Evolutionary conservation across 1,140 invertebrate genomes (phyloP).

Genomic region (Drosophila parvula): DNA sequence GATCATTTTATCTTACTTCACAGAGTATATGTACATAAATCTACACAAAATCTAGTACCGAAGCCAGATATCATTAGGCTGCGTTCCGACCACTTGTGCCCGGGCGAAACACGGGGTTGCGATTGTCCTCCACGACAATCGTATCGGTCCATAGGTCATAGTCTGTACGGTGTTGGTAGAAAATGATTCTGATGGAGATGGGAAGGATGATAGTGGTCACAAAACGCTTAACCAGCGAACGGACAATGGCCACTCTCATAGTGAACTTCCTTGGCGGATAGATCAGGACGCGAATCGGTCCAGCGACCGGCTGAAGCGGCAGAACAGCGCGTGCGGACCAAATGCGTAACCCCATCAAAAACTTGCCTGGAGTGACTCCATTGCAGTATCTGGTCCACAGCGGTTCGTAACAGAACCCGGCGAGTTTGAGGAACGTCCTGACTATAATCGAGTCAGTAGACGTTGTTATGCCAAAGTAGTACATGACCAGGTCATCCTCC

Average conservation of each 20-base stretch:
- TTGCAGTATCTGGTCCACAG: constrained; percentile 86
- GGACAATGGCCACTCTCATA: constrained; percentile 87
- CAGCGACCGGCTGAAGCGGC: constrained; percentile 70
- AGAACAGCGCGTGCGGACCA: constrained; percentile 90
- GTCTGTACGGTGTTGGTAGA: constrained; percentile 91
- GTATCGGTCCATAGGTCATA: constrained; percentile 93
- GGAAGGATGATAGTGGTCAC: constrained; percentile 93
- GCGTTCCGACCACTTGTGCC: constrained; percentile 1
- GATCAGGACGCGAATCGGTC: constrained; percentile 85
- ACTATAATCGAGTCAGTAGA: constrained; percentile 71
- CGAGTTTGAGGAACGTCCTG: constrained; percentile 68
- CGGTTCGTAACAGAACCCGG: constrained; percentile 78
- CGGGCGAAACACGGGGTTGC: constrained; percentile 46
- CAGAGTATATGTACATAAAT: too few relatives aligned
- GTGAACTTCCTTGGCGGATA: constrained; percentile 88
- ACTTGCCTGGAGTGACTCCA: constrained; percentile 95
- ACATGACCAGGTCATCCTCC: constrained; percentile 67
- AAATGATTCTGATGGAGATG: constrained; percentile 90
- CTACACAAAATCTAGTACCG: too few relatives aligned
- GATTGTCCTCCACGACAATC: constrained; percentile 91
- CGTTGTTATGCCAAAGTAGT: constrained; percentile 60
- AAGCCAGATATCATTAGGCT: constrained; percentile 19
- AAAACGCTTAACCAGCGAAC: constrained; percentile 93
- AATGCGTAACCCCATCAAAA: constrained; percentile 91
- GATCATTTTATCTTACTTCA: too few relatives aligned